phyloP scores from a whole-genome alignment of 1,140 invertebrate genomes.

The Adoxophyes honmai region DNA sequence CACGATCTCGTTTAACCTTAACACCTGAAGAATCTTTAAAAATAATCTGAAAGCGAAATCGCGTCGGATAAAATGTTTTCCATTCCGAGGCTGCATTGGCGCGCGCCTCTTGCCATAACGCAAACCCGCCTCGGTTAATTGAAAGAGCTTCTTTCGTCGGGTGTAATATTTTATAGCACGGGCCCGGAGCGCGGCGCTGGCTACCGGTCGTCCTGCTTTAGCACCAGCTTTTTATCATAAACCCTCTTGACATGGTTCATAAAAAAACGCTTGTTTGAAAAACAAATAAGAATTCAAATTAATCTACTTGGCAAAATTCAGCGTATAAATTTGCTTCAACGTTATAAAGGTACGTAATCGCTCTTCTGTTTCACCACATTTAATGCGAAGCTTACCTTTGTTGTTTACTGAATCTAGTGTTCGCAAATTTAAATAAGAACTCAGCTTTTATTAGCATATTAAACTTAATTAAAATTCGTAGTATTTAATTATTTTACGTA shows the following conservation, averaged over 20 bases:
- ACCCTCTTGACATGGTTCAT: conserved; percentile 33
- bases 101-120: conserved; percentile 54
- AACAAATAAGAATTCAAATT: conserved; percentile 65
- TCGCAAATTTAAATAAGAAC: not conserved
- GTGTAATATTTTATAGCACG: conserved; percentile 68
- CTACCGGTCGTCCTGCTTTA: conserved; percentile 49
- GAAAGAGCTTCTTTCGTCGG: conserved; percentile 72
- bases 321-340: conserved; percentile 60
- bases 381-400: conserved; percentile 23
- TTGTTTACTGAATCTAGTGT: not conserved
- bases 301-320: conserved; percentile 51
- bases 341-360: conserved; percentile 44
- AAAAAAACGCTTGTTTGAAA: too few species aligned
- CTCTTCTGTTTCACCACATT: conserved; percentile 44
- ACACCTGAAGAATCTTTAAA: not conserved
- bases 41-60: conserved; percentile 23
- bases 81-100: conserved; percentile 34
- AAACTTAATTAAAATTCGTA: too few species aligned
- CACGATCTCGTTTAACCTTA: not conserved
- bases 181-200: conserved; percentile 32
- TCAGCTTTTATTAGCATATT: not conserved
- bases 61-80: conserved; percentile 46
- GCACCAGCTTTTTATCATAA: conserved; percentile 42
- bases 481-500: too few species aligned
- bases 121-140: conserved; percentile 71